phyloP scores from a whole-genome alignment of 2,113 vertebrate genomes.

The Illadopsis cleaveri region DNA sequence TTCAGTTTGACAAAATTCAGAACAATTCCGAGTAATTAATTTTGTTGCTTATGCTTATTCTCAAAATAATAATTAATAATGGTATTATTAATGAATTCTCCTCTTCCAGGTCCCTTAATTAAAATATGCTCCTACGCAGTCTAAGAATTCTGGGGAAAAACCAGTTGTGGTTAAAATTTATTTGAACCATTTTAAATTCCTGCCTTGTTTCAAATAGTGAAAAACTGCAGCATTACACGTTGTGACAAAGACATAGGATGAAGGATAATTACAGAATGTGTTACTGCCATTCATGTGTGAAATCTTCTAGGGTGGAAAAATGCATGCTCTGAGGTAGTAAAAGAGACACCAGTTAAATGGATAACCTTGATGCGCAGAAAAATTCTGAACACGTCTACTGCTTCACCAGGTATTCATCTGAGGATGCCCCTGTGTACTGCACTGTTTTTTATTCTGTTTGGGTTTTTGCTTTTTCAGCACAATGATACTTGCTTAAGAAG shows the following conservation, averaged over 20 bases:
- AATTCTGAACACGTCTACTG: constrained; percentile 47
- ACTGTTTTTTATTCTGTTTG: constrained; percentile 24
- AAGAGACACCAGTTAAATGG: constrained; percentile 49
- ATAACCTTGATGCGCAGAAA: constrained; percentile 38
- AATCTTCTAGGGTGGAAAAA: constrained; percentile 65
- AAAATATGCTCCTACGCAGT: neutral
- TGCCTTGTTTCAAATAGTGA: constrained; percentile 49
- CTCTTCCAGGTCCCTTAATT: neutral
- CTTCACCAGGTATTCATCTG: constrained; percentile 41
- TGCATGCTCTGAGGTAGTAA: constrained; percentile 50
- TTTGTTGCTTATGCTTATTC: neutral
- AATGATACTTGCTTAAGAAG: neutral
- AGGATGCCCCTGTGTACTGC: neutral
- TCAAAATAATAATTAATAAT: neutral
- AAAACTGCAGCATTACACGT: constrained; percentile 29
- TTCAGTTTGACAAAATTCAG: neutral
- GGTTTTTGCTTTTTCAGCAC: constrained; percentile 48
- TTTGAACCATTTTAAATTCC: constrained; percentile 56
- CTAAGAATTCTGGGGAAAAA: neutral
- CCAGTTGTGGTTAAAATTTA: neutral
- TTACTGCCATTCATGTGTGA: constrained; percentile 63
- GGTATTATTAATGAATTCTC: neutral
- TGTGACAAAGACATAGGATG: constrained; percentile 53
- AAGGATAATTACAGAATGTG: constrained; percentile 70
- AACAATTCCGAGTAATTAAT: neutral